Evolutionary conservation across 2,113 vertebrate genomes (phyloP).

Genomic region (Apeltes quadracus): DNA sequence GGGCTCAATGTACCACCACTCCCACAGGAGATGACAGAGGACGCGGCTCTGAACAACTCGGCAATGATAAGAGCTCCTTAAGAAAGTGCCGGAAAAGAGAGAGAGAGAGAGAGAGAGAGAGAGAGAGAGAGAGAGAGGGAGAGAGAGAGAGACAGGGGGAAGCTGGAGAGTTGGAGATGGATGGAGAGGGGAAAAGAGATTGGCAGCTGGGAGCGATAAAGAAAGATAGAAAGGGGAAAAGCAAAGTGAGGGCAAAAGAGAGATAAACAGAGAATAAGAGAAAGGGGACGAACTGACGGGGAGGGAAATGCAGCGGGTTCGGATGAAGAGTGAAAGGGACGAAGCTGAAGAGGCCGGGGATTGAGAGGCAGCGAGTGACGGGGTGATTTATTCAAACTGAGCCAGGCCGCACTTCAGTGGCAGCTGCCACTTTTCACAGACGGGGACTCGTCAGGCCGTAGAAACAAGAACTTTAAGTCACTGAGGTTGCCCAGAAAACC

Average conservation of each 20-base stretch:
- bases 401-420: conserved; percentile 40
- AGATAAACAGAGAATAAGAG: conserved; percentile 33
- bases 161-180: conserved; percentile 32
- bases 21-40: conserved; percentile 20
- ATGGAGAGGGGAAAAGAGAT: conserved; percentile 43
- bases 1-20: conserved; percentile 25
- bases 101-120: conserved; percentile 16
- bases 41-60: conserved; percentile 46
- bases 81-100: conserved; percentile 34
- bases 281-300: conserved; percentile 34
- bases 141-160: conserved; percentile 16
- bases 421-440: conserved; percentile 66
- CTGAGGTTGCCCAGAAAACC: conserved; percentile 15
- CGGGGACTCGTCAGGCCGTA: conserved; percentile 42
- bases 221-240: conserved; percentile 43
- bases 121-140: conserved; percentile 36
- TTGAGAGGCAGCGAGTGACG: conserved; percentile 19
- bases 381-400: conserved; percentile 64
- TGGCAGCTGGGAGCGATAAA: conserved; percentile 59
- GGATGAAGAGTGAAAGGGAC: conserved; percentile 54
- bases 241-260: conserved; percentile 39
- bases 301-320: conserved; percentile 34
- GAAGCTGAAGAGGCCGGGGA: conserved; percentile 19
- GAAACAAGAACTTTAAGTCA: conserved; percentile 40
- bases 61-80: conserved; percentile 43